Evolutionary conservation across 2,113 vertebrate species (phyloP), one percentile per base, ranked within the genome.

Genomic region (Carassius auratus): DNA sequence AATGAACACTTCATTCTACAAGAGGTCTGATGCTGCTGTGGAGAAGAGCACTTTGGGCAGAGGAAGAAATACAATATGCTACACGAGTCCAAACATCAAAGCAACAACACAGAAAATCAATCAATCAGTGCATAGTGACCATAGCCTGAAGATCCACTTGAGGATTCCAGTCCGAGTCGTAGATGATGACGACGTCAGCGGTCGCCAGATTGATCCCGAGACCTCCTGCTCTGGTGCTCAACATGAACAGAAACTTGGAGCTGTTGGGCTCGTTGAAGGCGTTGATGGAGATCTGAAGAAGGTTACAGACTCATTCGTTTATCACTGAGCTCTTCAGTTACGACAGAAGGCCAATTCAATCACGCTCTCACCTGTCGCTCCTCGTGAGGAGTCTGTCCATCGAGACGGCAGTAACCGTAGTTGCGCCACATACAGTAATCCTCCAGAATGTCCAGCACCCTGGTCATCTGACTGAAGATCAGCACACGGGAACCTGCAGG

Each of bases 391-490:
- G 98, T 99, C 89, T 99, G 97, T 21, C 98, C 98, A 89, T 99
- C 98, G 91, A 99, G 92, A 33, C 98, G 95, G 74, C 98, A 99
- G 76, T 99, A 99, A 36, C 96, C 95, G 0, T 97, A 98, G 90
- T 97, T 98, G 90, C 96, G 95, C 98, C 98, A 99, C 98, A 99
- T 99, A 87, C 98, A 99, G 80, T 99, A 99, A 92, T 99, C 98
- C 94, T 99, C 98, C 94, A 99, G 93, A 92, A 99, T 99, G 92
- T 99, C 98, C 85, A 99, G 92, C 84, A 99, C 93, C 92, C 98
- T 96, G 85, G 98, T 99, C 98, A 99, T 99, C 92, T 99, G 98
- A 92, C 98, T 99, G 91, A 99, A 99, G 93, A 99, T 97, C 80
- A 99, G 93, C 85, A 99, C 96, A 76, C 98, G 95, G 3, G 98